Evolutionary conservation across 2,888 invertebrate genomes (phyloP), one percentile per base, ranked within the genome.

Genomic region (Tetranychus truncatus): DNA sequence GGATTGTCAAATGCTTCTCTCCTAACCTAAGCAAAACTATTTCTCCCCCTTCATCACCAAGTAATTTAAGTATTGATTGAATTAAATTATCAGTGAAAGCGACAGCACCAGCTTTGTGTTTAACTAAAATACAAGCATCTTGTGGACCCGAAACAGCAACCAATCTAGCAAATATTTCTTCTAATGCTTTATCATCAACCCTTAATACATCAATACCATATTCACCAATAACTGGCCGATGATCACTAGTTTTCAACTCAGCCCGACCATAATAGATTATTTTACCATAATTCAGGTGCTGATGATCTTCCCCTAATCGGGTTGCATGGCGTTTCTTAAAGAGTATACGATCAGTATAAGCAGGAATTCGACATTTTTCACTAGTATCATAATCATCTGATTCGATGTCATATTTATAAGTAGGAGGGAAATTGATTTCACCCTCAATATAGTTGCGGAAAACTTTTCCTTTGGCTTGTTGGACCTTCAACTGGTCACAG

Each of bases 341-440:
- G 76, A 99, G 84, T n/a, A 99, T 87, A 77, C 99, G 86, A 84
- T 99, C 99, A 0, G 99, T 99, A 95, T 95, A 99, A 6, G 99
- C 97, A 0, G 99, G 99, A 1, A 93, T 91, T 76, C 97, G 87
- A 81, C 90, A 89, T 84, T 99, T 99, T 82, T 99, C 99, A 81
- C 96, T 96, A 0, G 99, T 97, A 83, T 99, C 99, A 82, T 96
- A 99, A 84, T 97, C 96, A 82, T 97, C 95, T 80, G 95, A 95
- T 82, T 97, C 97, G 75, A 96, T 85, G 85, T 99, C 99, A 82
- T 99, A 99, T 82, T 99, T 99, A 83, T 99, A 99, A 0, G 99
- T 99, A 0, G 99, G 99, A 18, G 91, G 88, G 83, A 99, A 99
- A 71, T 87, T 88, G 55, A 96, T 89, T 74, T 89, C 88, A 0